Base-by-base conservation (phyloP, 2,113 vertebrate genomes). In the Argyrosomus japonicus region DNA sequence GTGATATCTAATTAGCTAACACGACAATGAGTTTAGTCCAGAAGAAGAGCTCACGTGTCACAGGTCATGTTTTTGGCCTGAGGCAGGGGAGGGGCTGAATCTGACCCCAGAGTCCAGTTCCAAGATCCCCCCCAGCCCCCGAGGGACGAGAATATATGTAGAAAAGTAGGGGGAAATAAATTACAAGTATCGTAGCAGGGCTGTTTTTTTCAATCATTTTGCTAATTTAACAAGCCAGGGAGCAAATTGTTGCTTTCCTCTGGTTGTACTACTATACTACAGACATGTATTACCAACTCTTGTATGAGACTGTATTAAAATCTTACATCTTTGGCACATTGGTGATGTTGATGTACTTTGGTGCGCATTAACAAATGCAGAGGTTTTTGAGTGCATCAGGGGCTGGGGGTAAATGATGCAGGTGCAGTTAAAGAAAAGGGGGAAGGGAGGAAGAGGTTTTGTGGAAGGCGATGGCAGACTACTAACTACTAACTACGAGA, bases 1-100 rank as follows among this genome's bases (percentile, higher is more conserved):
- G 83, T 36, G 81, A 87, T 85, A 83, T 80, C 69, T 84, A 76
- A 87, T 84, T 86, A 87, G 80, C 75, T 61, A 51, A 76, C 58
- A n/a, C 3, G 18, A 70, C 77, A 86, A 78, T 62, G 80, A 12
- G 61, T 75, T 62, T 11, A 68, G 77, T 36, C 17, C 69, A 80
- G 69, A 62, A 27, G 60, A 73, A 40, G 81, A 84, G 77, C 68
- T 79, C 75, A 79, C 72, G 84, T 87, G 81, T 88, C 87, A 88
- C 48, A 84, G 90, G 84, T 90, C 83, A 32, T 83, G 81, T 77
- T 81, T 77, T 83, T 48, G 48, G 86, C 91, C 84, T 56, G 2
- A 76, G 79, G 87, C 77, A 53, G 29, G n/a, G 85, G 82, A 70
- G 76, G 83, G 18, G 53, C 60, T 77, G 83, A 83, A 87, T 89